These are phyloP conservation scores for Siphlonurus alternatus DNA, from an alignment of 2,888 invertebrate genomes.

Conservation along the genomic window DNA sequence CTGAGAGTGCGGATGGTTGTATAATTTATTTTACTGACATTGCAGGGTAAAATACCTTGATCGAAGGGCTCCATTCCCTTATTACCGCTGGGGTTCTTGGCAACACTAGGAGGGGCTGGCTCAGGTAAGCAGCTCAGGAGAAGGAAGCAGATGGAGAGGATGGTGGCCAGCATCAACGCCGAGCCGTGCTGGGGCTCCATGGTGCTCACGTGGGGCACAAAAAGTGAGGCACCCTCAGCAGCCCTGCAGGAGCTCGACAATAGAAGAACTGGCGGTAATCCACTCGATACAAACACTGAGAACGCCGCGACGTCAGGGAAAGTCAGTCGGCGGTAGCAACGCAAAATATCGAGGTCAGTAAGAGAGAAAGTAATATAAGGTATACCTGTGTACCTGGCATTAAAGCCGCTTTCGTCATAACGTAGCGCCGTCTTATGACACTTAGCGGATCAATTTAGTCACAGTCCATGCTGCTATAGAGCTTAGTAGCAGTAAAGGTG, in stretches of 20 bases:
- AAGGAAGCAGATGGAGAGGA: background rate
- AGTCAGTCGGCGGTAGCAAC: too few relatives aligned
- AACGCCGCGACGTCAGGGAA: background rate
- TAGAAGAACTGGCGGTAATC: too few relatives aligned
- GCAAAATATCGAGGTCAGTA: background rate
- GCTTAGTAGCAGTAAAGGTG: too few relatives aligned
- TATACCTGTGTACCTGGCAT: too few relatives aligned
- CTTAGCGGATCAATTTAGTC: too few relatives aligned
- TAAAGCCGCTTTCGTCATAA: background rate
- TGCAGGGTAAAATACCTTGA: background rate
- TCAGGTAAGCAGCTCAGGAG: background rate
- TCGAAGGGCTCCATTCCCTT: background rate
- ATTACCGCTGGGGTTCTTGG: background rate
- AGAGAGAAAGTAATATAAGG: background rate
- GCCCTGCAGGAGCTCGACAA: too few relatives aligned
- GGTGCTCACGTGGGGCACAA: background rate
- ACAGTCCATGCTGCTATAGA: too few relatives aligned
- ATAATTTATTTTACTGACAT: too few relatives aligned
- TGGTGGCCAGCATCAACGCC: background rate
- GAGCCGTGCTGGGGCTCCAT: constrained; percentile 2
- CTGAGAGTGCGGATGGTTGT: too few relatives aligned
- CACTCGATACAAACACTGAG: too few relatives aligned
- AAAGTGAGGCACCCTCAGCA: too few relatives aligned
- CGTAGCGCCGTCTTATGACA: too few relatives aligned
- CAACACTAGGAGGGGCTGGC: background rate